Base-by-base conservation (phyloP, 2,113 vertebrate species). In the Prionailurus viverrinus region DNA sequence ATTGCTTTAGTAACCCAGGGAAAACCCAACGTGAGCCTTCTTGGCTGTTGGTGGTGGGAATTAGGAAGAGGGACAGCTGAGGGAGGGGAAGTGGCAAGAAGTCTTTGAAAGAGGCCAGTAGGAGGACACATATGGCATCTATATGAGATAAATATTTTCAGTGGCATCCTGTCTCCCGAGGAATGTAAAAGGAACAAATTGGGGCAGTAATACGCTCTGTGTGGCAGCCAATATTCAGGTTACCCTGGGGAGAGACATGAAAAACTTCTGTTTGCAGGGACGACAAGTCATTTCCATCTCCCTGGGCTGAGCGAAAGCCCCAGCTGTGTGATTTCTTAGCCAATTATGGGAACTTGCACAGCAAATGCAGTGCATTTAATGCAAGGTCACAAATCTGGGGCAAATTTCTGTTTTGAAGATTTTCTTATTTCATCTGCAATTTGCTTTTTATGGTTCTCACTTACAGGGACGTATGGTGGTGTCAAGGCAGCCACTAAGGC, bases 101-200 rank as follows among this genome's bases (percentile, higher is more conserved):
- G 16, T 74, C 63, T 63, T 89, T 63, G 61, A 11, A 79, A 58
- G 78, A 96, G 36, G 7, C 36, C 21, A 33, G 65, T 29, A 18
- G 61, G 68, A 83, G 31, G 21, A 76, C 31, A 36, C 51, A 82
- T 63, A 84, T 15, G 41, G 29, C 14, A 2, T 68, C 66, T 76
- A 36, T 36, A 39, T 83, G 83, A 55, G 15, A 51, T 33, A 14
- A 87, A 33, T 95, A 69, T 88, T 97, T 94, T 95, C 61, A 41
- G 69, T 18, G 65, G 81, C 29, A 5, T 51, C 48, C 45, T 69
- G 39, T 95, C 91, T 97, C 91, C 61, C 9, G 85, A 95, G 88
- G 53, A 87, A 95, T 61, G 73, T 74, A 63, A 95, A 94, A 63
- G 96, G 93, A 88, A 94, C 90, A 97, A 95, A 97, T 89, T 10